phyloP scores from a whole-genome alignment of 2,113 vertebrate genomes.

The Piaya cayana region DNA sequence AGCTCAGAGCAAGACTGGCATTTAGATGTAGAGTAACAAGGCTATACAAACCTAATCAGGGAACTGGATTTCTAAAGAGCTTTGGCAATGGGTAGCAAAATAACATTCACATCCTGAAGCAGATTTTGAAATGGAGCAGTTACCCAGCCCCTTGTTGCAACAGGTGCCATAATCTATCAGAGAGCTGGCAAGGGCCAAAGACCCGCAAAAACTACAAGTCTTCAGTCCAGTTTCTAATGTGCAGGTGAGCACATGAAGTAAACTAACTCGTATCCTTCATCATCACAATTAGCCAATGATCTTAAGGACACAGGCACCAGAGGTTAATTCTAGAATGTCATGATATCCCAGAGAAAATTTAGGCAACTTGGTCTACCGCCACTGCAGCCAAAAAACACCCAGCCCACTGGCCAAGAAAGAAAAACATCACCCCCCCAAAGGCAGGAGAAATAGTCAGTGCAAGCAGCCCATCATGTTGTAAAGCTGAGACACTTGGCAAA shows the following conservation, averaged over 20 bases:
- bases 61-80: not conserved
- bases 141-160: not conserved
- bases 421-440: not conserved
- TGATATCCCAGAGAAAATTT: not conserved
- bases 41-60: not conserved
- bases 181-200: conserved; percentile 10
- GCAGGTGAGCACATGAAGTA: not conserved
- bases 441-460: not conserved
- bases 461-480: fast-evolving
- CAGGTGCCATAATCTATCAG: not conserved
- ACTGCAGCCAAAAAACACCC: not conserved
- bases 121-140: not conserved
- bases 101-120: not conserved
- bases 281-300: not conserved
- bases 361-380: not conserved
- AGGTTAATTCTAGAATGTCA: not conserved
- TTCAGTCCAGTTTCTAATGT: not conserved
- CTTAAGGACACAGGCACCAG: not conserved
- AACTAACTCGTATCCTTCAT: not conserved
- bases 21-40: fast-evolving
- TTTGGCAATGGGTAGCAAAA: not conserved
- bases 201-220: conserved; percentile 52
- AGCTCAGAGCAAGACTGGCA: not conserved
- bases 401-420: not conserved
- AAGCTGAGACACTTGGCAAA: not conserved